A percentile compares a stretch with the other conserved stretches of the same genome.
These are phyloP conservation scores for Cromileptes altivelis DNA, from an alignment of 2,113 vertebrate species.

Conservation along the genomic window DNA sequence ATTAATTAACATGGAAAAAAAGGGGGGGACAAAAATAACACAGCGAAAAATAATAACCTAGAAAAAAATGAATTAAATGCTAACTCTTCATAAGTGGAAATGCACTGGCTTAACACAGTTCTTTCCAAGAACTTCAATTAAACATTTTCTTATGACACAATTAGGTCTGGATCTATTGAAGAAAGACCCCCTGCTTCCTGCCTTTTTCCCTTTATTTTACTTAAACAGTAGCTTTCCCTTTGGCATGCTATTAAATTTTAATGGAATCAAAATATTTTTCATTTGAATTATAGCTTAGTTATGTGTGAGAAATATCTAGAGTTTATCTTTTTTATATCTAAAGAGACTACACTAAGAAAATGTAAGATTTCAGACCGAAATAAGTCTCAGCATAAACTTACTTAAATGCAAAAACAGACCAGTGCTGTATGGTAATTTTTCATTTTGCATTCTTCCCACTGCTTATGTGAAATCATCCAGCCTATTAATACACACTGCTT, in stretches of 20 bases:
- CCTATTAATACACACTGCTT: neutral
- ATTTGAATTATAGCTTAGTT: neutral
- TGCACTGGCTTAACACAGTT: conserved; percentile 39
- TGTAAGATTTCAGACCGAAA: neutral
- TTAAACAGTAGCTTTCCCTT: conserved; percentile 15
- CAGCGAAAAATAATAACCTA: conserved; percentile 39
- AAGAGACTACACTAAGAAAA: neutral
- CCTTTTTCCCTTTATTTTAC: conserved; percentile 9
- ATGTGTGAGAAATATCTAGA: neutral
- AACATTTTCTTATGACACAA: conserved; percentile 59
- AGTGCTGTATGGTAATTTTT: neutral
- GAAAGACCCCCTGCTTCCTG: conserved; percentile 4
- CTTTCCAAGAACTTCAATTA: conserved; percentile 64
- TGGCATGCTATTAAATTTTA: neutral
- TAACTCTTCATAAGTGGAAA: conserved; percentile 52
- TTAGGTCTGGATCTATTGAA: conserved; percentile 47
- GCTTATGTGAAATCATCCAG: neutral
- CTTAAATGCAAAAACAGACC: neutral
- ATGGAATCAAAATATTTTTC: conserved; percentile 14
- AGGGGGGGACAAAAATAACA: conserved; percentile 59
- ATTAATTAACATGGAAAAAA: conserved; percentile 78
- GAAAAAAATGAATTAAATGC: conserved; percentile 43
- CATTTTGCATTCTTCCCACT: neutral
- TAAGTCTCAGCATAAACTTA: neutral
- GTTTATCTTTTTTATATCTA: too few relatives aligned